These are phyloP conservation scores for Griposia aprilina DNA, from an alignment of 2,888 invertebrate genomes.

Conservation along the genomic window DNA sequence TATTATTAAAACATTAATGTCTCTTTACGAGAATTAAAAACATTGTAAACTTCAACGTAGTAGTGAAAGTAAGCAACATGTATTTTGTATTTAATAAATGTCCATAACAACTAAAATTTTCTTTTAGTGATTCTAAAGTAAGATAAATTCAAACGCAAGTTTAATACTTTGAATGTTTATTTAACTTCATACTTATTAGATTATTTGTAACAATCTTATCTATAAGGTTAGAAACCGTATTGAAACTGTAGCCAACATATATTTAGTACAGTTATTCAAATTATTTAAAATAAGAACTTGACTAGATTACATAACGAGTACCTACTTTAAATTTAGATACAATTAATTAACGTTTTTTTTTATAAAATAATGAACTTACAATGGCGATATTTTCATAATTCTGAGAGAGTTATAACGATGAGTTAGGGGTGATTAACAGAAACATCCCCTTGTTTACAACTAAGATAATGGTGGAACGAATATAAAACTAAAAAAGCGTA, in stretches of 20 bases:
- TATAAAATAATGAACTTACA: conserved; percentile 51
- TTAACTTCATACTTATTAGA: conserved; percentile 60
- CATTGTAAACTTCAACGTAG: conserved; percentile 74
- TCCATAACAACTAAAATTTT: conserved; percentile 40
- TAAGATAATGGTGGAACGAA: conserved; percentile 51
- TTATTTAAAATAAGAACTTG: conserved; percentile 60
- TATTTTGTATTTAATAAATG: conserved; percentile 78
- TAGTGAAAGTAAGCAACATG: conserved; percentile 75
- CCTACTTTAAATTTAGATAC: conserved; percentile 45
- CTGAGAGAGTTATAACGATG: conserved; percentile 42
- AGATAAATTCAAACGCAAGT: conserved; percentile 36
- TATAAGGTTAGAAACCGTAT: conserved; percentile 55
- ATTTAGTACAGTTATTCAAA: conserved; percentile 55
- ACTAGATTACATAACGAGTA: conserved; percentile 67
- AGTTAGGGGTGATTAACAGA: conserved; percentile 44
- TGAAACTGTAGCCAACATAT: conserved; percentile 57
- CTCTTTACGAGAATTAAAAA: conserved; percentile 65
- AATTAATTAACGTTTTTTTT: conserved; percentile 56
- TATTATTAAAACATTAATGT: conserved; percentile 36
- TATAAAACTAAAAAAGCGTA: conserved; percentile 53
- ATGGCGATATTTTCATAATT: conserved; percentile 51
- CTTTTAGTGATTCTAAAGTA: conserved; percentile 8
- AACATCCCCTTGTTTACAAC: conserved; percentile 54
- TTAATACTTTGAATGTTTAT: conserved; percentile 70
- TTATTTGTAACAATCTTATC: conserved; percentile 60